These are phyloP conservation scores for Microtus montanus DNA, from an alignment of 2,113 vertebrate genomes.

Conservation along the genomic window DNA sequence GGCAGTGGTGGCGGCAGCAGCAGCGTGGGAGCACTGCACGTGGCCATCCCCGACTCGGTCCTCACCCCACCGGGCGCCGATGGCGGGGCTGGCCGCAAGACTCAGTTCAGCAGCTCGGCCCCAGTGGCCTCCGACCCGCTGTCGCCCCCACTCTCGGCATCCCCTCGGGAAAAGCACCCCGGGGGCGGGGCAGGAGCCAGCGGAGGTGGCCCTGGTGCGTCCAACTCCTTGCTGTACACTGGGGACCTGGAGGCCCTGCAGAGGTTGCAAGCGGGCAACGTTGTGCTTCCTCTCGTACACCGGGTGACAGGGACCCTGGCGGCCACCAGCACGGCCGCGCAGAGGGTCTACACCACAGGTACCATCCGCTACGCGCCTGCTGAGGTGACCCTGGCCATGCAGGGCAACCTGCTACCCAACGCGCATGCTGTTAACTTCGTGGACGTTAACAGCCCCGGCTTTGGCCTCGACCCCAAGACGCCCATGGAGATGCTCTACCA, in stretches of 20 bases:
- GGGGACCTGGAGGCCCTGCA: constrained; percentile 97
- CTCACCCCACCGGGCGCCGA: constrained; percentile 97
- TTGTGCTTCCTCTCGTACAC: constrained; percentile 97
- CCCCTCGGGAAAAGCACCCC: constrained; percentile 97
- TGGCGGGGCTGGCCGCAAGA: constrained; percentile 91
- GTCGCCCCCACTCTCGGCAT: constrained; percentile 97
- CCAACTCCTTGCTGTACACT: constrained; percentile 96
- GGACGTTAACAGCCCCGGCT: constrained; percentile 94
- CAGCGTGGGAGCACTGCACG: constrained; percentile 90
- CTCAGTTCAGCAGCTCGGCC: constrained; percentile 91
- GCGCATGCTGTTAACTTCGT: constrained; percentile 97
- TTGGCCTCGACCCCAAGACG: constrained; percentile 98
- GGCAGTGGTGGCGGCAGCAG: constrained; percentile 85
- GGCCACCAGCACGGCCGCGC: constrained; percentile 92
- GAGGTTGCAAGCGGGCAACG: constrained; percentile 96
- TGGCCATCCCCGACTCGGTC: constrained; percentile 97
- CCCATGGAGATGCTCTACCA: constrained; percentile 99
- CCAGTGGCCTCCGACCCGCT: constrained; percentile 94
- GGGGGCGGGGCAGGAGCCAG: constrained; percentile 81
- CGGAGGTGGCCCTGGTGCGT: constrained; percentile 82
- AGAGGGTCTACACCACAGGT: constrained; percentile 98
- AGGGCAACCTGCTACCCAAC: constrained; percentile 96
- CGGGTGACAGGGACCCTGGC: constrained; percentile 95
- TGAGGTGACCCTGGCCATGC: constrained; percentile 98
- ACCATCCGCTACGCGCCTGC: constrained; percentile 99